Evolutionary conservation across 92 coral and sea anemone species (phyloP).

Genomic region (Montipora capitata): DNA sequence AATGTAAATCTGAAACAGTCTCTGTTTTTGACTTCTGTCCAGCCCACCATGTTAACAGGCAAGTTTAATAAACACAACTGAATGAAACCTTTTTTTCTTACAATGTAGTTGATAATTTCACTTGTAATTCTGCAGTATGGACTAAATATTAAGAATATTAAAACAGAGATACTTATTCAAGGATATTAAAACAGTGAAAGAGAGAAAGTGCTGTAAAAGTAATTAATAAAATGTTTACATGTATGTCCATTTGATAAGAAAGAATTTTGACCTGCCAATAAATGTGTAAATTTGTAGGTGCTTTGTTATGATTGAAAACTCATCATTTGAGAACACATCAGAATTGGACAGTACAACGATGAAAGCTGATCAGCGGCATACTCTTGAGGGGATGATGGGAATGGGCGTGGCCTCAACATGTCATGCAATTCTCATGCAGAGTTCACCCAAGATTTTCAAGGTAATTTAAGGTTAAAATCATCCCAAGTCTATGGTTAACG

Average conservation of each 20-base stretch:
- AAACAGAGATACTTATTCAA: too few relatives aligned
- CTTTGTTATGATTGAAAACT: conserved; percentile 97
- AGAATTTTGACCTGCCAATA: not conserved
- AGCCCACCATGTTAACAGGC: too few relatives aligned
- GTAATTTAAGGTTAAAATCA: conserved; percentile 34
- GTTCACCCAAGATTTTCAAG: conserved; percentile 97
- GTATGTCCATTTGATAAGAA: not conserved
- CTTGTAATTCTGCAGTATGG: too few relatives aligned
- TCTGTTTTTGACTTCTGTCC: too few relatives aligned
- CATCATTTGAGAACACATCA: conserved; percentile 94
- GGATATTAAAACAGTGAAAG: too few relatives aligned
- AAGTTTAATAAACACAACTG: too few relatives aligned
- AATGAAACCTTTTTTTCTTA: too few relatives aligned
- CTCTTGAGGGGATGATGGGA: conserved; percentile 98
- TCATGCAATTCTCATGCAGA: conserved; percentile 97
- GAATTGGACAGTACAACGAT: conserved; percentile 89
- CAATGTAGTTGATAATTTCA: too few relatives aligned
- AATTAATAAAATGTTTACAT: too few relatives aligned
- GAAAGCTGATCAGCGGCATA: conserved; percentile 90
- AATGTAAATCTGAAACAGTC: too few relatives aligned
- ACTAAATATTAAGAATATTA: too few relatives aligned
- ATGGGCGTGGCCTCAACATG: conserved; percentile 99
- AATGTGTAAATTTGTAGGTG: conserved; percentile 71
- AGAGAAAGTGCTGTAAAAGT: too few relatives aligned
- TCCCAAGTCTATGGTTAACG: not conserved